Conservation (phyloP, 2,888 invertebrate species). For the Cheilosia pagana region DNA sequence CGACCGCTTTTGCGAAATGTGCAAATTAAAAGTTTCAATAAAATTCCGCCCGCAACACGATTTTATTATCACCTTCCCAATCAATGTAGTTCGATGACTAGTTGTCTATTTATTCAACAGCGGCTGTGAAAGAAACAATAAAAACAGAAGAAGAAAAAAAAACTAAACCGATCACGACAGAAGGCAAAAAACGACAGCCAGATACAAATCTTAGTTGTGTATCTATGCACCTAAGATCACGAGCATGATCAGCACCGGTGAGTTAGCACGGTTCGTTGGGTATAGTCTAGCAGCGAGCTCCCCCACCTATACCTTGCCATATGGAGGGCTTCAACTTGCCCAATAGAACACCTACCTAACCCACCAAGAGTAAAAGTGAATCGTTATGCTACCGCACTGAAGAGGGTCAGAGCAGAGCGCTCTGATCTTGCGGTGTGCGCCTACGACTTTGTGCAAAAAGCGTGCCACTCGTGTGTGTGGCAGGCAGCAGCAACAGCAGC, state of each 20-base stretch:
- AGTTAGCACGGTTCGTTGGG: slow-evolving; percentile 58
- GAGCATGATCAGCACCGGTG: slow-evolving; percentile 65
- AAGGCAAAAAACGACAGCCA: slow-evolving; percentile 12
- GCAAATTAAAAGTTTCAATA: slow-evolving; percentile 64
- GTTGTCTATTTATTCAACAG: slow-evolving; percentile 8
- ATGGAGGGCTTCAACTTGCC: slow-evolving; percentile 21
- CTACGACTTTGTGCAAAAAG: slow-evolving; percentile 65
- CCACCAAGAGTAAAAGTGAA: slow-evolving; percentile 58
- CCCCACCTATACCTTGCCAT: not conserved
- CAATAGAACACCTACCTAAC: slow-evolving; percentile 24
- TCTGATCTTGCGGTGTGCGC: slow-evolving; percentile 25
- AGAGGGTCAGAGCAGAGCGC: slow-evolving; percentile 26
- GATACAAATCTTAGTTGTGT: slow-evolving; percentile 53
- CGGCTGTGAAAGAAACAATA: slow-evolving; percentile 9
- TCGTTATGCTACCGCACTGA: slow-evolving; percentile 45
- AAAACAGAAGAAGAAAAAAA: not conserved
- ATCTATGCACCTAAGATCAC: slow-evolving; percentile 64
- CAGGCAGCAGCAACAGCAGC: slow-evolving; percentile 36
- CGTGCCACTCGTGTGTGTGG: slow-evolving; percentile 73
- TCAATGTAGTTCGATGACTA: slow-evolving; percentile 20
- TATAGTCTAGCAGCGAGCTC: slow-evolving; percentile 5
- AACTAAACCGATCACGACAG: slow-evolving; percentile 63
- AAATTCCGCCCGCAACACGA: slow-evolving; percentile 68
- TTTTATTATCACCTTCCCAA: slow-evolving; percentile 61
- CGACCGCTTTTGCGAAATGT: slow-evolving; percentile 23